Evolutionary conservation across 2,113 vertebrate genomes (phyloP).

Genomic region (Aepyceros melampus): DNA sequence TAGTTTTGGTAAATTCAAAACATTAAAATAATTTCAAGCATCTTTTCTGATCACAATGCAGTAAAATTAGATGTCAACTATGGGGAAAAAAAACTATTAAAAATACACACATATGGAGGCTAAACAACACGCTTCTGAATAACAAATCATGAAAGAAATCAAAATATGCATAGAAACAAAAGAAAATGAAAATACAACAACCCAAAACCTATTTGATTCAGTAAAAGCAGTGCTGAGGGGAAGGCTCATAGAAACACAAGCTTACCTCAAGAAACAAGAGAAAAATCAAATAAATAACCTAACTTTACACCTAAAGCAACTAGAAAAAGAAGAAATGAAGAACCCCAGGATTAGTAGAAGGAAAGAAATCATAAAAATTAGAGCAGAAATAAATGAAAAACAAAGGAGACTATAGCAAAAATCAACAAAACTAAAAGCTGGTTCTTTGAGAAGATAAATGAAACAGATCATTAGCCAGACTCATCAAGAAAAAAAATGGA

Average conservation of each 20-base stretch:
- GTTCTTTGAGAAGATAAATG: neutral
- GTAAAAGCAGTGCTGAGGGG: neutral
- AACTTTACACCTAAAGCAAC: neutral
- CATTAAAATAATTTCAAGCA: neutral
- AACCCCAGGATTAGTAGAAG: neutral
- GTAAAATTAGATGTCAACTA: neutral
- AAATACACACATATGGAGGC: neutral
- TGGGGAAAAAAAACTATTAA: fast-evolving
- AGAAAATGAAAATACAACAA: neutral
- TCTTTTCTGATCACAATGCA: neutral
- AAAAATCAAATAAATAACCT: neutral
- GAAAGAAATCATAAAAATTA: neutral
- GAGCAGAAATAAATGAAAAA: neutral
- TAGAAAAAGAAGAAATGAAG: neutral
- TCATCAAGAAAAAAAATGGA: neutral
- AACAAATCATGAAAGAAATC: neutral
- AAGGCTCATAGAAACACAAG: neutral
- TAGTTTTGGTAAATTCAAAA: neutral
- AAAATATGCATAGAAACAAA: neutral
- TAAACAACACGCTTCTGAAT: neutral
- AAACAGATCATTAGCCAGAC: neutral
- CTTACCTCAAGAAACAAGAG: neutral
- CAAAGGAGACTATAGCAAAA: neutral
- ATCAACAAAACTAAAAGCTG: neutral
- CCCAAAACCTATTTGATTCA: neutral